phyloP scores from a whole-genome alignment of 1,140 invertebrate species.

The Dendrolimus kikuchii region DNA sequence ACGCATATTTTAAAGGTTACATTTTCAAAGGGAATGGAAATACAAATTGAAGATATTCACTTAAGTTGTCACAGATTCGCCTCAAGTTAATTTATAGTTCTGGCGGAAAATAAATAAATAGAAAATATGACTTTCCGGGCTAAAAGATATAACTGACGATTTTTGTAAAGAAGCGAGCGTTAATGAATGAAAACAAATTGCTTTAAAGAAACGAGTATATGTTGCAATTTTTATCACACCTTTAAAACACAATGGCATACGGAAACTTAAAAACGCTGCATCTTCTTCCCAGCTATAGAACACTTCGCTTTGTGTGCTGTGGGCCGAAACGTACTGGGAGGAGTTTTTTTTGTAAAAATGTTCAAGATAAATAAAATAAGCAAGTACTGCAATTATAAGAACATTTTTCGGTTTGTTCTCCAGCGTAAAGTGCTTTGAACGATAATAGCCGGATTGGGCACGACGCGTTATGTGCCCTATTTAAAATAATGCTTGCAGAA shows the following conservation, averaged over 20 bases:
- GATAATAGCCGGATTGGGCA: conserved; percentile 10
- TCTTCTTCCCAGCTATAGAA: too few species aligned
- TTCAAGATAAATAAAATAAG: too few species aligned
- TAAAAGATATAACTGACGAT: conserved; percentile 14
- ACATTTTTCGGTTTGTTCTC: conserved; percentile 6
- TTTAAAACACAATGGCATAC: not conserved
- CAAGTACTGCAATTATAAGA: not conserved
- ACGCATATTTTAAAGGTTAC: conserved; percentile 12
- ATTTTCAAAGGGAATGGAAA: conserved; percentile 14
- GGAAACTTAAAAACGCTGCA: too few species aligned
- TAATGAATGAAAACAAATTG: conserved; percentile 31
- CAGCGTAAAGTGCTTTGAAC: not conserved
- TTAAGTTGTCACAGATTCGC: conserved; percentile 14
- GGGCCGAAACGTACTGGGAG: too few species aligned
- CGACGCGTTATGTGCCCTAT: not conserved
- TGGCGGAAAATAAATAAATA: conserved; percentile 16
- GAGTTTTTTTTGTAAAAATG: too few species aligned
- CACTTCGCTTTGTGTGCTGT: too few species aligned
- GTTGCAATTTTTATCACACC: conserved; percentile 2
- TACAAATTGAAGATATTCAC: conserved; percentile 16
- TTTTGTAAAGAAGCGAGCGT: conserved; percentile 26
- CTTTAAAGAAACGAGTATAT: conserved; percentile 21
- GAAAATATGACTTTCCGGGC: conserved; percentile 20
- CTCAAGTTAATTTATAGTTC: conserved; percentile 8
- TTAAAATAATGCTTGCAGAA: conserved; percentile 8